These are phyloP conservation scores for Vanessa tameamea DNA, from an alignment of 1,140 invertebrate species.

Conservation along the genomic window DNA sequence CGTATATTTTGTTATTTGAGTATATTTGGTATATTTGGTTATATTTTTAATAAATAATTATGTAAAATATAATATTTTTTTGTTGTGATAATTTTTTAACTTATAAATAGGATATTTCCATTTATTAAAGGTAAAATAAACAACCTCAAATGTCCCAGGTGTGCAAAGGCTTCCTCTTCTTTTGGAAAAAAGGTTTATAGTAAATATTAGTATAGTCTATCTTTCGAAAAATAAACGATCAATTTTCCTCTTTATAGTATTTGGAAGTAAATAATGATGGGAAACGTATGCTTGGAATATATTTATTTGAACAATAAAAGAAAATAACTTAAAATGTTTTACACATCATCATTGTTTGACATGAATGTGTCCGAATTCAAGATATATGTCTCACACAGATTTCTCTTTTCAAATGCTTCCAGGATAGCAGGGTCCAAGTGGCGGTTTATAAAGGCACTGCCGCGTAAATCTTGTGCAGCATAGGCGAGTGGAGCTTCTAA, in stretches of 20 bases:
- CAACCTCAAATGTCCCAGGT: too few species aligned
- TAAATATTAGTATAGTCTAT: too few species aligned
- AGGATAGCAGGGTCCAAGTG: constrained; percentile 48
- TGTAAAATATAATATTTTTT: too few species aligned
- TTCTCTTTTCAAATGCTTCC: constrained; percentile 49
- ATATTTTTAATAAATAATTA: too few species aligned
- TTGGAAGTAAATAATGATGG: neutral
- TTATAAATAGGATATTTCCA: too few species aligned
- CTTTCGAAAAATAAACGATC: too few species aligned
- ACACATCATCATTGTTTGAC: constrained; percentile 5
- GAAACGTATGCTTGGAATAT: neutral
- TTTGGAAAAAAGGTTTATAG: too few species aligned
- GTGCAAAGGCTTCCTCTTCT: too few species aligned
- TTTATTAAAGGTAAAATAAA: too few species aligned
- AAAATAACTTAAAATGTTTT: neutral
- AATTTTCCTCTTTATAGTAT: neutral
- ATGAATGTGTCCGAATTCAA: constrained; percentile 49
- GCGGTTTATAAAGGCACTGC: constrained; percentile 54
- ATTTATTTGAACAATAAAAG: neutral
- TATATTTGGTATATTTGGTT: too few species aligned
- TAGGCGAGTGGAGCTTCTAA: constrained; percentile 44
- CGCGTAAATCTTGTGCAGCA: constrained; percentile 49
- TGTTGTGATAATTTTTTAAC: too few species aligned
- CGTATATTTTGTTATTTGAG: too few species aligned
- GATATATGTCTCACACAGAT: constrained; percentile 57